Conservation (phyloP, 2,797 vertebrate genomes). For the Uromys caudimaculatus region DNA sequence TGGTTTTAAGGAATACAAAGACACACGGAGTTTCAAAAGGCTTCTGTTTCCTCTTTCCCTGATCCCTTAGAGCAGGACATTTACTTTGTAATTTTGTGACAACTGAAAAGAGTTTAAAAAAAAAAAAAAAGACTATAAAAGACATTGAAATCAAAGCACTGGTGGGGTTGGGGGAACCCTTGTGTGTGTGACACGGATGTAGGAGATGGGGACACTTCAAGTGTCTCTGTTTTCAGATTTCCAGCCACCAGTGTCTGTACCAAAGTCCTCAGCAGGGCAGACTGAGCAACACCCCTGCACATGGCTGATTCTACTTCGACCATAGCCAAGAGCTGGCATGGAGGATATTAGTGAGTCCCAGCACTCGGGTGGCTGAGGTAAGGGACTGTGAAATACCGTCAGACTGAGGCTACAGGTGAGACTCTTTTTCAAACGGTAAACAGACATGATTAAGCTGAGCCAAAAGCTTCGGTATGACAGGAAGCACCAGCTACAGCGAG, state of each 20-base stretch:
- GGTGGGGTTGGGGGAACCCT: background rate
- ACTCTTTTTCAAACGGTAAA: background rate
- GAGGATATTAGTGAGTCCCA: background rate
- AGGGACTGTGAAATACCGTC: too few species aligned
- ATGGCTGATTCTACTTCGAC: background rate
- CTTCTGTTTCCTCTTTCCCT: background rate
- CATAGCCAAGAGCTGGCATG: background rate
- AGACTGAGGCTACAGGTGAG: background rate
- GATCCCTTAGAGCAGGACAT: background rate
- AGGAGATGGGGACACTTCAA: background rate
- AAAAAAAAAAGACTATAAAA: background rate
- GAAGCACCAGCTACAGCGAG: background rate
- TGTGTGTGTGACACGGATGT: background rate
- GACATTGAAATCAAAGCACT: conserved; percentile 1
- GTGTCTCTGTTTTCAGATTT: background rate
- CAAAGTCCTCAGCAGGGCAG: background rate
- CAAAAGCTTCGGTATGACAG: background rate
- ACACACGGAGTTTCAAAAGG: background rate
- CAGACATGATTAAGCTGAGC: background rate
- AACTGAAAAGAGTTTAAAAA: conserved; percentile 2
- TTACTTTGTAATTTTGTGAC: conserved; percentile 24
- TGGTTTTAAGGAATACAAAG: background rate
- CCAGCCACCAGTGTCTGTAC: background rate
- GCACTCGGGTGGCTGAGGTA: background rate
- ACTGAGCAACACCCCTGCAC: background rate